phyloP scores from a whole-genome alignment of 2,888 invertebrate genomes.

The Furcula furcula region DNA sequence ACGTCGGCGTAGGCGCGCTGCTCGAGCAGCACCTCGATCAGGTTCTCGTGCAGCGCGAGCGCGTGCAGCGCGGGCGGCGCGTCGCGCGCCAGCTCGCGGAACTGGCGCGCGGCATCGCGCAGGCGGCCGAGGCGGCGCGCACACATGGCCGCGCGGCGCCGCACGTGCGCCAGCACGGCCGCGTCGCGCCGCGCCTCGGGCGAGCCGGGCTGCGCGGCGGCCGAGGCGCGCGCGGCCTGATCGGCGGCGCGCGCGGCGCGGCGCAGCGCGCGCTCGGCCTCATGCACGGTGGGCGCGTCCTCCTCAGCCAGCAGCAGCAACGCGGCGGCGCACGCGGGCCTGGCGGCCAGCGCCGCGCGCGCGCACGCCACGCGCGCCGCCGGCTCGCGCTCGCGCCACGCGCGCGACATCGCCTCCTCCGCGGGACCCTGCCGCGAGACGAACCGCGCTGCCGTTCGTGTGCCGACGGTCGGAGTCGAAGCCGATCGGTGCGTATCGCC shows the following conservation, averaged over 20 bases:
- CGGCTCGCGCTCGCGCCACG: slow-evolving; percentile 97
- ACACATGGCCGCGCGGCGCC: slow-evolving; percentile 98
- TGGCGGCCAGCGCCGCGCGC: slow-evolving; percentile 93
- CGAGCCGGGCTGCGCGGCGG: slow-evolving; percentile 92
- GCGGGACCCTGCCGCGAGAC: slow-evolving; percentile 32
- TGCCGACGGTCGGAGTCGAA: too few species aligned
- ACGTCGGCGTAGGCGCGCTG: slow-evolving; percentile 98
- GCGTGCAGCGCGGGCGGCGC: slow-evolving; percentile 97
- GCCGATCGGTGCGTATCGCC: too few species aligned
- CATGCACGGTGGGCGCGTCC: slow-evolving; percentile 95
- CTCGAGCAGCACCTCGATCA: slow-evolving; percentile 96
- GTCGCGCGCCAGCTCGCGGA: slow-evolving; percentile 97
- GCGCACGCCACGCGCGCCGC: slow-evolving; percentile 89
- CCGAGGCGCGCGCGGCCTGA: slow-evolving; percentile 6
- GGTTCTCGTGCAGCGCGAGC: slow-evolving; percentile 94
- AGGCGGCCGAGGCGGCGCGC: slow-evolving; percentile 95
- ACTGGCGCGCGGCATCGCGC: slow-evolving; percentile 97
- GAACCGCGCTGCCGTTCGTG: not conserved
- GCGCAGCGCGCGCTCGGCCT: slow-evolving; percentile 51
- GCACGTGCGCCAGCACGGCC: slow-evolving; percentile 96
- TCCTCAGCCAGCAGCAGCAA: slow-evolving; percentile 98
- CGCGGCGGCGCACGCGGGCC: slow-evolving; percentile 96
- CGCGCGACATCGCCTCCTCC: slow-evolving; percentile 90
- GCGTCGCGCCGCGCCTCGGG: slow-evolving; percentile 95
- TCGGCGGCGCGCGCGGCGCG: not conserved